Evolutionary conservation across 2,888 invertebrate genomes (phyloP), one percentile per base, ranked within the genome.

Genomic region (Tachina fera): DNA sequence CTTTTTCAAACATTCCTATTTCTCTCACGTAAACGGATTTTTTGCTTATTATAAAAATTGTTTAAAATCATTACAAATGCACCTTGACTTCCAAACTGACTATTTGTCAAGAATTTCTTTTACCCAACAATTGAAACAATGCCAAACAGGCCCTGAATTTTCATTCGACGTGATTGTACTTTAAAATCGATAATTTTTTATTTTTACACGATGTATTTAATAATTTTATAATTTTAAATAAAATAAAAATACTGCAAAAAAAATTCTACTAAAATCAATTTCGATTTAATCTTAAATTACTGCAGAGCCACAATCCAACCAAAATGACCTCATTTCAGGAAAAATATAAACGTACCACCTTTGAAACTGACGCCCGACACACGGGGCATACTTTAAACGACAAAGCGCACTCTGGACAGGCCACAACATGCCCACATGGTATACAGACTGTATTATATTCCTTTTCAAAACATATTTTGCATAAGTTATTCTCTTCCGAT

Each of bases 371-470:
- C 89, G 95, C 94, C 79, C 98, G 95, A 93, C 98, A 98, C 89
- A 98, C 95, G 49, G 98, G 97, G 93, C 98, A 98, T 89, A 95
- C 95, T 88, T 95, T 95, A 80, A 98, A 95, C 74, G 97, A 96
- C 39, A 97, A 95, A 51, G 98, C 97, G 94, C 99, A 99, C 90
- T 96, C 96, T 71, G 96, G 96, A 93, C 99, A 99, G 71, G 97
- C 96, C 77, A 98, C 96, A 90, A 98, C 96, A 94, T 99, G 99
- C 87, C 98, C 97, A 93, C 99, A 99, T 61, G 99, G 98, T 89
- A 98, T 94, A 93, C 98, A 98, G 88, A 97, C 96, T 84, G 98
- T 96, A 88, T 96, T 96, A 88, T 97, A 95, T 93, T 98, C 97
- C 90, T 96, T 96, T 81, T 95, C 96, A 93, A 96, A 97, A 93